A percentile compares a stretch with the other conserved stretches of the same genome.
phyloP scores from a whole-genome alignment of 2,797 vertebrate species.

The Erpetoichthys calabaricus region DNA sequence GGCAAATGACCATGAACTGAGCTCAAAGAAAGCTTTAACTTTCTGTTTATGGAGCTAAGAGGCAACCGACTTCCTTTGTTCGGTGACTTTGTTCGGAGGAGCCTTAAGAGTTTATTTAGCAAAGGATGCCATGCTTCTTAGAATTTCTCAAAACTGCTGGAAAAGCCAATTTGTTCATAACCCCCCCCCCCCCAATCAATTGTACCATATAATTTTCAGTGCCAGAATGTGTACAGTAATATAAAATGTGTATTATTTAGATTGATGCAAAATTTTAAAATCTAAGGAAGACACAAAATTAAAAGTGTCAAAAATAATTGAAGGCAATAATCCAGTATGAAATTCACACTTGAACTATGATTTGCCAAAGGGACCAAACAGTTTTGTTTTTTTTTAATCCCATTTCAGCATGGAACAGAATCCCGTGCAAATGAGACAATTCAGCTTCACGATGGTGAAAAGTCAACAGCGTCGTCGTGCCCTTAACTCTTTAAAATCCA shows the following conservation, averaged over 20 bases:
- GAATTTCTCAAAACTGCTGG: not conserved
- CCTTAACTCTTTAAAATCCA: too few species aligned
- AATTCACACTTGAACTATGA: constrained; percentile 61
- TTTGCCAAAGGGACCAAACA: constrained; percentile 88
- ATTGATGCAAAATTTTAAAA: constrained; percentile 8
- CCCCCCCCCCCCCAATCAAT: not conserved
- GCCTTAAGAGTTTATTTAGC: not conserved
- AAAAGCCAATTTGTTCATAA: constrained; percentile 2
- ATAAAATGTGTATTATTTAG: constrained; percentile 19
- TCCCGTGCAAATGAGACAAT: too few species aligned
- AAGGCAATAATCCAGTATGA: constrained; percentile 64
- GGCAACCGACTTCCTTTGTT: not conserved
- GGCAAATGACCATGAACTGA: constrained; percentile 15
- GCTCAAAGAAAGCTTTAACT: not conserved
- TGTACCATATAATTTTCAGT: constrained; percentile 37
- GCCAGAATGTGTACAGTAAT: constrained; percentile 41
- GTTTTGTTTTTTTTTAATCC: constrained; percentile 25
- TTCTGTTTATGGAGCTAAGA: not conserved
- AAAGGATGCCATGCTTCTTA: constrained; percentile 1
- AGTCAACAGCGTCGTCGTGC: too few species aligned
- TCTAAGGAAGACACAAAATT: not conserved
- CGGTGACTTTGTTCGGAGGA: not conserved
- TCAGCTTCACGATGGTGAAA: too few species aligned
- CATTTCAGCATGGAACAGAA: constrained; percentile 13
- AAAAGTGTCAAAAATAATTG: constrained; percentile 25